These are phyloP conservation scores for Micrasema minimum DNA, from an alignment of 1,140 invertebrate species.

Conservation along the genomic window DNA sequence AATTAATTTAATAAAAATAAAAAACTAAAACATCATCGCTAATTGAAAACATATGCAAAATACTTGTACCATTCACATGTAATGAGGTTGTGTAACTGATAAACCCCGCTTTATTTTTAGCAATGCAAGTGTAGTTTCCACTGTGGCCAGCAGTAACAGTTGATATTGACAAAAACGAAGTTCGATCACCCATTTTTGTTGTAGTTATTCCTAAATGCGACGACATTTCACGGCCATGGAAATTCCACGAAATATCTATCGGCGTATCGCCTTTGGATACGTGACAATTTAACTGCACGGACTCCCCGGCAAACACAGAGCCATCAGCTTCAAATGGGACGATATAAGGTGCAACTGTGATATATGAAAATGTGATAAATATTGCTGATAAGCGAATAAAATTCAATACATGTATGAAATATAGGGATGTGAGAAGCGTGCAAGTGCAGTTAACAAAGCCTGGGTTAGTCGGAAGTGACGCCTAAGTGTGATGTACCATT, in stretches of 20 bases:
- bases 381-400: constrained; percentile 38
- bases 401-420: constrained; percentile 8
- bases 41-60: constrained; percentile 35
- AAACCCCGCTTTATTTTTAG: constrained; percentile 78
- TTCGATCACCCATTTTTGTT: constrained; percentile 78
- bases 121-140: constrained; percentile 85
- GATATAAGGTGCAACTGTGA: constrained; percentile 81
- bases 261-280: constrained; percentile 83
- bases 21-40: constrained; percentile 34
- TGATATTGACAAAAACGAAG: constrained; percentile 82
- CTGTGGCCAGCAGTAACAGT: constrained; percentile 79
- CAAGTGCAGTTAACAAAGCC: constrained; percentile 49
- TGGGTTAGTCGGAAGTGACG: constrained; percentile 43
- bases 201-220: constrained; percentile 77
- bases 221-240: constrained; percentile 75
- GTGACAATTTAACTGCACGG: constrained; percentile 79
- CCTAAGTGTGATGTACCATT: constrained; percentile 67
- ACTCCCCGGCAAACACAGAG: constrained; percentile 82
- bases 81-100: constrained; percentile 76
- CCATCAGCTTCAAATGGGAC: constrained; percentile 81
- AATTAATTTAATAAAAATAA: constrained; percentile 38
- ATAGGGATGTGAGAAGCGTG: constrained; percentile 50
- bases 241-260: constrained; percentile 80
- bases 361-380: constrained; percentile 57
- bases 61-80: constrained; percentile 76